These are phyloP conservation scores for Eriocheir sinensis DNA, from an alignment of 1,140 invertebrate species.

Conservation along the genomic window DNA sequence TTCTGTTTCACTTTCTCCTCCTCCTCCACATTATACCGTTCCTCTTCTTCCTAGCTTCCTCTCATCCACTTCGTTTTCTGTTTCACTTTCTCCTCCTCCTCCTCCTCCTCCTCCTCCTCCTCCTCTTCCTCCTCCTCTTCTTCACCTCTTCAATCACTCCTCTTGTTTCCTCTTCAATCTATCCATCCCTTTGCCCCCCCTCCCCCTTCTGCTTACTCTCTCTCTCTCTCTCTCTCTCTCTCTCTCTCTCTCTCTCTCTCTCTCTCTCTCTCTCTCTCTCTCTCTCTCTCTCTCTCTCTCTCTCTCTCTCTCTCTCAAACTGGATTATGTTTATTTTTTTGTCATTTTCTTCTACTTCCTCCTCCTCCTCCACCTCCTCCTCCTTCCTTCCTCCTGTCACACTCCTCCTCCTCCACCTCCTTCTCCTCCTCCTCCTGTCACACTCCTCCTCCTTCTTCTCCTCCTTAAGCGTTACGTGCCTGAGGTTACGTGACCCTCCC, in stretches of 20 bases:
- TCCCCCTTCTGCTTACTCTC: constrained; percentile 25
- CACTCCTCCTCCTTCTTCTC: too few relatives aligned
- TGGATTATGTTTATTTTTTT: background rate
- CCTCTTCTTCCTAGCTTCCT: background rate
- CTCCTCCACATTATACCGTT: background rate
- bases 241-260: constrained; percentile 24
- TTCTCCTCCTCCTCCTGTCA: background rate
- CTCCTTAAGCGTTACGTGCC: background rate
- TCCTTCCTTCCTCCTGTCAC: background rate
- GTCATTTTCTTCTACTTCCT: background rate
- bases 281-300: too few relatives aligned
- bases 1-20: constrained; percentile 25
- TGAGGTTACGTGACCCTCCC: too few relatives aligned
- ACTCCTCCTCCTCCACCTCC: background rate
- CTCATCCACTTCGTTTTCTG: background rate
- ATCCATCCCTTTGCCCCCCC: background rate
- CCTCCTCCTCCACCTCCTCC: background rate
- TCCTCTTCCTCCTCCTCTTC: background rate
- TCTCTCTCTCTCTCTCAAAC: too few relatives aligned
- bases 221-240: constrained; percentile 47
- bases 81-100: background rate
- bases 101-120: background rate
- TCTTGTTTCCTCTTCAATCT: background rate
- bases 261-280: too few relatives aligned
- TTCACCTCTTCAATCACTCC: background rate